A percentile compares a stretch with the other conserved stretches of the same genome.
These are phyloP conservation scores for Rhabdornis inornatus DNA, from an alignment of 2,113 vertebrate genomes.

Conservation along the genomic window DNA sequence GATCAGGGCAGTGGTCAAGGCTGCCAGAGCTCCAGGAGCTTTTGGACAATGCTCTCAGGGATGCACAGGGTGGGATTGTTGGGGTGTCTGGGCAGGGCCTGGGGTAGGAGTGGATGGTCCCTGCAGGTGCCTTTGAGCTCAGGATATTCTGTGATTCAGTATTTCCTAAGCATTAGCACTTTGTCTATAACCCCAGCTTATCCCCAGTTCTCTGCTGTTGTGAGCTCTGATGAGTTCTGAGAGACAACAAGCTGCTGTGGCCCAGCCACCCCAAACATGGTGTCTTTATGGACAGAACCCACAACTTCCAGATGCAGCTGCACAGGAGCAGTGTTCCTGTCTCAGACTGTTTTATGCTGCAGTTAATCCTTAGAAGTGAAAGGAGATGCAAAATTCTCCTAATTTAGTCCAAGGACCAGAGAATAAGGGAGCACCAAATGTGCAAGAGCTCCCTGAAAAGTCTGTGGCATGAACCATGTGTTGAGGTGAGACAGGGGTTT, in stretches of 20 bases:
- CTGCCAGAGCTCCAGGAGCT: neutral
- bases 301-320: neutral
- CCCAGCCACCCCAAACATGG: accelerated
- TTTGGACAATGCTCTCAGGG: neutral
- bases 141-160: neutral
- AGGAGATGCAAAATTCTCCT: neutral
- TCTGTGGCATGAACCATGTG: neutral
- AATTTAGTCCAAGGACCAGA: neutral
- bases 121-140: neutral
- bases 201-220: neutral
- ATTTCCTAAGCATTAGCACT: neutral
- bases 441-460: neutral
- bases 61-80: neutral
- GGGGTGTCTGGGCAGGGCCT: neutral
- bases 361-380: neutral
- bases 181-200: neutral
- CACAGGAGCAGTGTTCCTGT: accelerated
- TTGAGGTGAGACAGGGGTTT: accelerated
- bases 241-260: neutral
- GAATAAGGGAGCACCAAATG: neutral
- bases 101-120: neutral
- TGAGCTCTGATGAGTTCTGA: neutral
- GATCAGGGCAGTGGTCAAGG: neutral
- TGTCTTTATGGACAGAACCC: neutral
- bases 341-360: neutral